A percentile compares a stretch with the other conserved stretches of the same genome.
Conservation (phyloP, 2,888 invertebrate genomes). For the Theristus sp. region DNA sequence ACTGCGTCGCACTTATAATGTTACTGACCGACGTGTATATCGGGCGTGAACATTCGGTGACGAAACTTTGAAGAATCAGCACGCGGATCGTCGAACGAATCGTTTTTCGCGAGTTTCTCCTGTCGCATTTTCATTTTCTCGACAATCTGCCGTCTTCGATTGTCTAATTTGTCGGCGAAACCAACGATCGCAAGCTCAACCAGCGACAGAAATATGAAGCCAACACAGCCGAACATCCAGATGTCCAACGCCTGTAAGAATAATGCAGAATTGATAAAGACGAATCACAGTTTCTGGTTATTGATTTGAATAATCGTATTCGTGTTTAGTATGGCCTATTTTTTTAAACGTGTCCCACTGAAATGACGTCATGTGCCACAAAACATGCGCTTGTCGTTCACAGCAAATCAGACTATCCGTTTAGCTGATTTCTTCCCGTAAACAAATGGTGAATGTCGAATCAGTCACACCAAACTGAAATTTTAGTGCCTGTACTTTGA, state of each 20-base stretch:
- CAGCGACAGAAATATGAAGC: conserved; percentile 25
- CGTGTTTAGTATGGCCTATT: neutral
- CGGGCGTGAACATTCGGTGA: neutral
- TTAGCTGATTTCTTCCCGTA: too few species aligned
- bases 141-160: conserved; percentile 4
- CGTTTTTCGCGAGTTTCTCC: neutral
- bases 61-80: neutral
- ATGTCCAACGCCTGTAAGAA: neutral
- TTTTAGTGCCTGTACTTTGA: too few species aligned
- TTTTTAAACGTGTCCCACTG: too few species aligned
- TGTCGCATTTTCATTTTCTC: neutral
- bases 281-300: too few species aligned
- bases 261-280: too few species aligned
- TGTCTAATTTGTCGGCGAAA: conserved; percentile 24
- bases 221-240: conserved; percentile 26
- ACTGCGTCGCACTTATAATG: too few species aligned
- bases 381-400: too few species aligned
- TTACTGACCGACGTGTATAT: neutral
- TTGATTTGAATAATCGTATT: too few species aligned
- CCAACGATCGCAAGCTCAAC: conserved; percentile 27
- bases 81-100: neutral
- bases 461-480: too few species aligned
- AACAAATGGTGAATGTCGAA: too few species aligned
- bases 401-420: too few species aligned
- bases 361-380: too few species aligned